Percentiles rank a stretch among this genome's conserved stretches.
Evolutionary conservation across 2,888 invertebrate genomes (phyloP).

Genomic region (Melinaea menophilus): DNA sequence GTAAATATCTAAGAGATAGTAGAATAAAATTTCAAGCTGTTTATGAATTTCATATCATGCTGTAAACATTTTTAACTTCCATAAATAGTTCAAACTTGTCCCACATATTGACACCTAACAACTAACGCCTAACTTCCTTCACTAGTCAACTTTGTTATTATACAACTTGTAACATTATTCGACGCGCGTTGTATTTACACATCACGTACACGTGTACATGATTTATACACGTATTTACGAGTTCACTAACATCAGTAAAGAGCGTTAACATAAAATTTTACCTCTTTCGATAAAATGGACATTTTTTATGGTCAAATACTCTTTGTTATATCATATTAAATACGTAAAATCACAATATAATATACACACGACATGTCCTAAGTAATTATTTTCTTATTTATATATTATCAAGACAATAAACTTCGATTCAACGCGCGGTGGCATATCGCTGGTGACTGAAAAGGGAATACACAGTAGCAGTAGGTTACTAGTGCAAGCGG

Average conservation of each 20-base stretch:
- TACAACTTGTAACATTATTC: slow-evolving; percentile 23
- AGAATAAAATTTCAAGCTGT: too few relatives aligned
- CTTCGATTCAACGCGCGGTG: slow-evolving; percentile 94
- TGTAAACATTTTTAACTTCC: too few relatives aligned
- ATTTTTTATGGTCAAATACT: too few relatives aligned
- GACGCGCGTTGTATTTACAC: slow-evolving; percentile 19
- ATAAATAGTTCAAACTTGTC: neutral
- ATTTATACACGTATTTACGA: too few relatives aligned
- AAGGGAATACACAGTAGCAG: slow-evolving; percentile 91
- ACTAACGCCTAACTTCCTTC: slow-evolving; percentile 8
- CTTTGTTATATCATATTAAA: too few relatives aligned
- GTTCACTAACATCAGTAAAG: too few relatives aligned
- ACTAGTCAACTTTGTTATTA: slow-evolving; percentile 20
- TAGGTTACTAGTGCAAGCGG: slow-evolving; percentile 88
- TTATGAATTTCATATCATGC: too few relatives aligned
- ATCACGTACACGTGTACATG: neutral
- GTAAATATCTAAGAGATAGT: too few relatives aligned
- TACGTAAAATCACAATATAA: too few relatives aligned
- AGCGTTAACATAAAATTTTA: too few relatives aligned
- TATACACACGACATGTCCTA: neutral
- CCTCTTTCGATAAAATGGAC: too few relatives aligned
- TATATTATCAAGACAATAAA: slow-evolving; percentile 83
- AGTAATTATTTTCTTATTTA: neutral
- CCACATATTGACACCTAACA: slow-evolving; percentile 12
- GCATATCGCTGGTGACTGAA: slow-evolving; percentile 91